Base-by-base conservation (phyloP, 2,113 vertebrate species). In the Oostethus manadensis region DNA sequence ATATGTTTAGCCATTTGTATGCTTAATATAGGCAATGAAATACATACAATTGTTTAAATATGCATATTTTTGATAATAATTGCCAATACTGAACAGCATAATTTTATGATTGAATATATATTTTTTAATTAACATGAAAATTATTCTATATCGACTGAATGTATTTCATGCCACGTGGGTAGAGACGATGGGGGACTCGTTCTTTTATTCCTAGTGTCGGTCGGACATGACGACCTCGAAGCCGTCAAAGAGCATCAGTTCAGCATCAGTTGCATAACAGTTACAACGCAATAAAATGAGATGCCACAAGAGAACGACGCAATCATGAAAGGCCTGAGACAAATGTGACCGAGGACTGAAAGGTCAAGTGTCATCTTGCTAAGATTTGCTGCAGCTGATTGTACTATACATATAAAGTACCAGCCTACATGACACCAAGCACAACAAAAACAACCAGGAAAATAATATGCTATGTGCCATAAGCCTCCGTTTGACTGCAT, bases 211-310 rank as follows among this genome's bases (percentile, higher is more conserved):
- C 23, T 46, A 60, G 50, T 61, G 56, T 54, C 54, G 58, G 9
- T 40, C 51, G 20, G 15, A 33, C 11, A 51, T 22, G 38, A 22
- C 29, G 43, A 57, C 20, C 22, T 69, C 61, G 4, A 65, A 51
- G 60, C 64, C 74, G 71, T 66, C 65, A 62, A 58, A 16, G 40
- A 10, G 35, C 55, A 43, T 60, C 56, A 55, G 51, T 71, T 64
- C 38, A n/a, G n/a, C n/a, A 40, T 38, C 56, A 49, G 45, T 63
- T 38, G 17, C 51, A 50, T 56, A 64, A 61, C 64, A 45, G 20
- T 18, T 4, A 14, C 4, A 64, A 69, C 62, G 38, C 5, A 3
- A 42, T 22, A 2, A 47, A 22, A 64, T 26, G 29, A 40, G 38
- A 20, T 55, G 45, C n/a, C 56, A 60, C 44, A 55, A 61, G 22